phyloP scores from a whole-genome alignment of 2,113 vertebrate genomes.

The Dryoscopus gambensis region DNA sequence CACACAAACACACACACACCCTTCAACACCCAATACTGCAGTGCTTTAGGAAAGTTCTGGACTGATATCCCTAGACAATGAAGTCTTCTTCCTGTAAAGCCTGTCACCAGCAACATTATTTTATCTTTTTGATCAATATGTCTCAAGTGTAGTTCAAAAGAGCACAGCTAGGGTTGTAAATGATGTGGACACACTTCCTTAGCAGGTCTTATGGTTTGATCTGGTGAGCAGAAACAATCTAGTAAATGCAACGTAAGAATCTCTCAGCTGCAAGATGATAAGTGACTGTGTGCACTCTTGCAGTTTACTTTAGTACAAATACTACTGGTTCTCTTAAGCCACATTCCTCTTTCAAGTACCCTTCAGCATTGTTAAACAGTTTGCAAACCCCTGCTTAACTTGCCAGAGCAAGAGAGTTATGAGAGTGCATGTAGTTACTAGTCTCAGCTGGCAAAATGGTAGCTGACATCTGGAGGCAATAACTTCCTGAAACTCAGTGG shows the following conservation, averaged over 20 bases:
- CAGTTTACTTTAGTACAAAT: neutral
- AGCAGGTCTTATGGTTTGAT: neutral
- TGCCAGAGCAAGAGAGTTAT: neutral
- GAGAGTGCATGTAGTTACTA: neutral
- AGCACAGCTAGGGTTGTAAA: neutral
- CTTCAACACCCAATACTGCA: accelerated
- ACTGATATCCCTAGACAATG: neutral
- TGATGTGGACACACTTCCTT: neutral
- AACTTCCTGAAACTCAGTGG: neutral
- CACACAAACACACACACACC: neutral
- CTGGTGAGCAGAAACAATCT: neutral
- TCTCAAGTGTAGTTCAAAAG: neutral
- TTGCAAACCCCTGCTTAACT: neutral
- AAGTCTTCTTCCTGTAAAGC: neutral
- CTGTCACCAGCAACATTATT: neutral
- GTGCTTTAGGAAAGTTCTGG: neutral
- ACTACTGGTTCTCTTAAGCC: neutral
- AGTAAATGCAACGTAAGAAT: neutral
- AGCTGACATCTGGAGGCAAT: slow-evolving; percentile 4
- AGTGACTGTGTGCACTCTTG: neutral
- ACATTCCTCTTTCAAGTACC: neutral
- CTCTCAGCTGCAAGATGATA: neutral
- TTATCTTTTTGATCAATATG: neutral
- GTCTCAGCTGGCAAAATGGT: neutral
- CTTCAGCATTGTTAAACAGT: neutral